These are phyloP conservation scores for Ochropacha duplaris DNA, from an alignment of 2,888 invertebrate species.

Conservation along the genomic window DNA sequence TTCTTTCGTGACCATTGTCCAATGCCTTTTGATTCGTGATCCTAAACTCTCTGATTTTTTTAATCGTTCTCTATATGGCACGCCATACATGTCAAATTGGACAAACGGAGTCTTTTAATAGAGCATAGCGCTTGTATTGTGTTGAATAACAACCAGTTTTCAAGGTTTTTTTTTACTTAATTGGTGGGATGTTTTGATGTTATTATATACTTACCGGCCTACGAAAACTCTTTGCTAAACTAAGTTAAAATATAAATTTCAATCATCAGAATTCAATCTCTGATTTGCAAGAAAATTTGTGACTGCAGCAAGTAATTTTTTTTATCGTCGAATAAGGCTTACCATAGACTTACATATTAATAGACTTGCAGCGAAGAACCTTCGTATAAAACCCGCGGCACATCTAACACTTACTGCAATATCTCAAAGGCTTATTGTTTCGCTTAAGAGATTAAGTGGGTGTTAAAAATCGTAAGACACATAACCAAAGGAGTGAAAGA, in stretches of 20 bases:
- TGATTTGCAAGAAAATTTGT: not conserved
- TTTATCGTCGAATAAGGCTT: not conserved
- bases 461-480: slow-evolving; percentile 78
- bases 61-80: slow-evolving; percentile 47
- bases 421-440: slow-evolving; percentile 62
- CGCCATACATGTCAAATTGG: slow-evolving; percentile 58
- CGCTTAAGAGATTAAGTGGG: slow-evolving; percentile 71
- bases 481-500: slow-evolving; percentile 71
- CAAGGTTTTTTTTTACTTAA: slow-evolving; percentile 43
- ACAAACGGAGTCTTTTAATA: slow-evolving; percentile 54
- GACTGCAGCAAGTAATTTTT: not conserved
- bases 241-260: not conserved
- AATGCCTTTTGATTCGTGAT: slow-evolving; percentile 73
- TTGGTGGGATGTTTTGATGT: slow-evolving; percentile 21
- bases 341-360: not conserved
- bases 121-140: slow-evolving; percentile 47
- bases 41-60: slow-evolving; percentile 54
- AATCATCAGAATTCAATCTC: not conserved
- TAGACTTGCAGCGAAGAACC: not conserved
- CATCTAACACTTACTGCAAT: slow-evolving; percentile 48
- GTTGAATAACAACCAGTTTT: slow-evolving; percentile 55
- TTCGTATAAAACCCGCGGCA: slow-evolving; percentile 17
- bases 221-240: not conserved
- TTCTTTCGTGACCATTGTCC: slow-evolving; percentile 80
- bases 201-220: slow-evolving; percentile 14